Conservation (phyloP, 2,113 vertebrate genomes). For the Ctenodactylus gundi region DNA sequence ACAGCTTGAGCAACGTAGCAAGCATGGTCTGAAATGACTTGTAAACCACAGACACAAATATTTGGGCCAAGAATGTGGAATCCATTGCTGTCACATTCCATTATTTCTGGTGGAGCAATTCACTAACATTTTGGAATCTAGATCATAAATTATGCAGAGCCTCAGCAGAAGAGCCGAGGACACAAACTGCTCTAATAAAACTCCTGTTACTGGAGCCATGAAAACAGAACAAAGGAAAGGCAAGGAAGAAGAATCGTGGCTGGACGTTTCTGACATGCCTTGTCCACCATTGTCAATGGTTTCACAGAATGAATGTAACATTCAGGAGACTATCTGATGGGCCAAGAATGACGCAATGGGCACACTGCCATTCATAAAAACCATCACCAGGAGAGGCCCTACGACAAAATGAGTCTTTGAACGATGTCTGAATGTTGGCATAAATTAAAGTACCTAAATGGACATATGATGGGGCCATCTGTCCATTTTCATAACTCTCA, state of each 20-base stretch:
- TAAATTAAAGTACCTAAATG: neutral
- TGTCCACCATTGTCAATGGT: neutral
- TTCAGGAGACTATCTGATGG: neutral
- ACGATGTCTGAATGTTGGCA: constrained; percentile 27
- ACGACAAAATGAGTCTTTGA: neutral
- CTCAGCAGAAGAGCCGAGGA: constrained; percentile 78
- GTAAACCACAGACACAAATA: constrained; percentile 77
- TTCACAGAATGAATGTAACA: constrained; percentile 25
- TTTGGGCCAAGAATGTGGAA: constrained; percentile 78
- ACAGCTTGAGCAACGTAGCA: constrained; percentile 71
- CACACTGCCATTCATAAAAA: constrained; percentile 23
- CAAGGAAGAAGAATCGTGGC: constrained; percentile 45
- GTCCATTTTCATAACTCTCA: neutral
- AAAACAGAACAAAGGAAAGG: constrained; percentile 76
- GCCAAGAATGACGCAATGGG: neutral
- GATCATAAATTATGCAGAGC: constrained; percentile 81
- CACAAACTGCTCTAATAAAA: constrained; percentile 75
- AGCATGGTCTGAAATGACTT: constrained; percentile 69
- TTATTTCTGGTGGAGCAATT: constrained; percentile 79
- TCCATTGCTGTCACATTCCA: constrained; percentile 79
- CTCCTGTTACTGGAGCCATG: constrained; percentile 62
- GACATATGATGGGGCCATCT: neutral
- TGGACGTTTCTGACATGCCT: constrained; percentile 27
- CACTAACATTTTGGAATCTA: constrained; percentile 80
- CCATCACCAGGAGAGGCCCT: neutral